Percentiles rank a stretch among this genome's conserved stretches.
Evolutionary conservation across 2,113 vertebrate species (phyloP).

Genomic region (Redunca redunca): DNA sequence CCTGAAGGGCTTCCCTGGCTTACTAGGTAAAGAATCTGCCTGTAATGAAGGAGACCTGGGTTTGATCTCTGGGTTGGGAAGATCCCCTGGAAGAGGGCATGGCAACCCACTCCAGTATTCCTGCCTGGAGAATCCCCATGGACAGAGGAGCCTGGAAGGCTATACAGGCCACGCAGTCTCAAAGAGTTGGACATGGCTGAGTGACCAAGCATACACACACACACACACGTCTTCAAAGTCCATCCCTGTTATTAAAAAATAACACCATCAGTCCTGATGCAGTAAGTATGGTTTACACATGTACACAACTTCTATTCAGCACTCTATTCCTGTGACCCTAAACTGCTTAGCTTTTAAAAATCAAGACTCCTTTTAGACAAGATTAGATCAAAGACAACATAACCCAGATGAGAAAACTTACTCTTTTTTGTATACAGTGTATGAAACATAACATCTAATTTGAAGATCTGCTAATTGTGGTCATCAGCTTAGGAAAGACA

Average conservation of each 20-base stretch:
- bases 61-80: not conserved
- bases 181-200: not conserved
- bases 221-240: not conserved
- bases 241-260: not conserved
- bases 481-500: not conserved
- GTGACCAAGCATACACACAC: not conserved
- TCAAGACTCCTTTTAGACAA: not conserved
- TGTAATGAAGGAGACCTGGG: accelerated
- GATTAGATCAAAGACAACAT: not conserved
- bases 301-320: not conserved
- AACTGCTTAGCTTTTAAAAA: not conserved
- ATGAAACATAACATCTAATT: not conserved
- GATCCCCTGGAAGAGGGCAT: not conserved
- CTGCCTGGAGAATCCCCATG: not conserved
- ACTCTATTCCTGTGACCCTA: not conserved
- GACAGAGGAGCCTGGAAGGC: not conserved
- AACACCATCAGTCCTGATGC: not conserved
- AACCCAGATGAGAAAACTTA: not conserved
- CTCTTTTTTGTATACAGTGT: not conserved
- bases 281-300: not conserved
- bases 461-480: not conserved
- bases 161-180: not conserved
- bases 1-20: not conserved
- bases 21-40: not conserved
- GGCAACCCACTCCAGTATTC: not conserved